These are phyloP conservation scores for Volucella zonaria DNA, from an alignment of 2,888 invertebrate species.

Conservation along the genomic window DNA sequence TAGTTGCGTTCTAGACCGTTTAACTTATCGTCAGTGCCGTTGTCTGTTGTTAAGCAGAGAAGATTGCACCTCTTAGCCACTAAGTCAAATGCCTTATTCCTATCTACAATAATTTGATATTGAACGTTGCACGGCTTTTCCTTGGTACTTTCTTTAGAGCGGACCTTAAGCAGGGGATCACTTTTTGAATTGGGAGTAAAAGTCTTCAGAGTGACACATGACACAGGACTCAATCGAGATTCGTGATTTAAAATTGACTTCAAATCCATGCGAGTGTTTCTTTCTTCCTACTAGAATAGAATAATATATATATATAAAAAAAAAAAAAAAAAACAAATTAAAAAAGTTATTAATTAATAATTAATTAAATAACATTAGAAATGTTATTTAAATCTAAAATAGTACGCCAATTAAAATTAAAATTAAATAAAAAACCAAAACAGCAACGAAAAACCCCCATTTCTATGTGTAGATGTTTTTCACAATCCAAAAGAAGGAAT, in stretches of 20 bases:
- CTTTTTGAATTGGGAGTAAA: slow-evolving; percentile 1
- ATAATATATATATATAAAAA: slow-evolving; percentile 34
- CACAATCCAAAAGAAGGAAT: neutral
- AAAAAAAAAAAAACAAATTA: neutral
- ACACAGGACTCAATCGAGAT: neutral
- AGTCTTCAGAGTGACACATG: slow-evolving; percentile 26
- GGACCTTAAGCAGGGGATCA: neutral
- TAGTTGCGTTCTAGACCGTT: too few species aligned
- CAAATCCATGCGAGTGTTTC: slow-evolving; percentile 46
- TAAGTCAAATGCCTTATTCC: too few species aligned
- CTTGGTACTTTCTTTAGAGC: too few species aligned
- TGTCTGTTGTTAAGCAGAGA: too few species aligned
- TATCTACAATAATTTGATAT: too few species aligned
- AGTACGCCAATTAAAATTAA: slow-evolving; percentile 1
- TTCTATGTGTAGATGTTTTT: slow-evolving; percentile 60
- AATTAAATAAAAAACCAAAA: slow-evolving; percentile 41
- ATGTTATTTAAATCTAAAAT: slow-evolving; percentile 24
- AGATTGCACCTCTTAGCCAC: too few species aligned
- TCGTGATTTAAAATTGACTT: slow-evolving; percentile 34
- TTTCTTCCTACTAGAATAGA: slow-evolving; percentile 53
- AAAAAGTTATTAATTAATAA: neutral
- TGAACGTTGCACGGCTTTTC: too few species aligned
- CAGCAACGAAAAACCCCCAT: slow-evolving; percentile 60
- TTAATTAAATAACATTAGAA: slow-evolving; percentile 22
- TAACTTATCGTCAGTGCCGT: too few species aligned